Base-by-base conservation (phyloP, 2,797 vertebrate genomes). In the Oryzias sinensis region DNA sequence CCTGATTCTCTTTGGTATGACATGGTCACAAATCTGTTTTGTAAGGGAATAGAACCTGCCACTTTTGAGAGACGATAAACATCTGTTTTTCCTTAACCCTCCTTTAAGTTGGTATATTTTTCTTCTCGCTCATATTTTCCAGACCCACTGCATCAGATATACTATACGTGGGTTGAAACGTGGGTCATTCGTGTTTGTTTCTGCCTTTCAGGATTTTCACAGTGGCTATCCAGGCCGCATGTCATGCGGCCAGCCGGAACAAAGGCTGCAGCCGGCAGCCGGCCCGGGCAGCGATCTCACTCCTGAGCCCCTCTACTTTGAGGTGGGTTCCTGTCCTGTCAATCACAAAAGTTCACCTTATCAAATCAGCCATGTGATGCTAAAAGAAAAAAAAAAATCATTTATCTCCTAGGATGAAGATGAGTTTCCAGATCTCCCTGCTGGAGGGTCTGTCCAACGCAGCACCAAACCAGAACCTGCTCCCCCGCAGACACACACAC, bases 301-400 rank as follows among this genome's bases (percentile, higher is more conserved):
- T 48, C 90, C 96, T 56, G 94, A 97, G 33, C 90, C 93, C 18
- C 92, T 98, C 37, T 98, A 95, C 87, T 98, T 99, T 78, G 94
- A 98, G 95, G 97, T 98, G 20, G 37, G 16, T 14, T 17, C 16
- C 0, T 53, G 46, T 54, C 27, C 8, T 47, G 2, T 11, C 20
- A 24, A 24, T 24, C 13, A 14, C 5, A 22, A 11, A 1, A 37
- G 5, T 29, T 29, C 6, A 1, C 27, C 27, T 29, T 29, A 2
- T 13, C 13, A 37, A 9, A 11, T 37, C 9, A 13, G 2, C 9
- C 9, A 37, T 37, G 33, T 37, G 9, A 3, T 37, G 9, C 33
- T 37, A 3, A 37, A 37, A 37, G 9, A 8, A 1, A 37, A 42
- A 8, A 42, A 8, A 65, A 42, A 44, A 77, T 13, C 61, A 13